Evolutionary conservation across 35 echinoderm and acorn worm genomes (phyloP), one percentile per base, ranked within the genome.

Genomic region (Patiria miniata): DNA sequence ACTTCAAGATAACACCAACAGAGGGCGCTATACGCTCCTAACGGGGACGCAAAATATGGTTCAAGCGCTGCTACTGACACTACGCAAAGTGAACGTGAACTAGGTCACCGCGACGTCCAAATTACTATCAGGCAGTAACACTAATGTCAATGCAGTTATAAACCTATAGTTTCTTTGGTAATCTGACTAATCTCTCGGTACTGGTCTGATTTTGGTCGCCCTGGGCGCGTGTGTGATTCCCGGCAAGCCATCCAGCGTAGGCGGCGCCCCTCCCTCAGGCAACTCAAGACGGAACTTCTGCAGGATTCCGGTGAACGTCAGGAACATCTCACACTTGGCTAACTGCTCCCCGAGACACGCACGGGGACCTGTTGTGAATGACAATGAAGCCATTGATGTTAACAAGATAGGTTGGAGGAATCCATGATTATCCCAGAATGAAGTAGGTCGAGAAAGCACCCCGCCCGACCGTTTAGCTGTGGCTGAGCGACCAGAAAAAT

Each of bases 341-440:
- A 87, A 19, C 85, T 87, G 85, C 39, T 87, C 68, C 12, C 85
- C 85, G 34, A 87, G 47, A 26, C 85, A 87, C 15, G 77, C 69
- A 15, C 85, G 65, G 55, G 26, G 85, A 52, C 85, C 85, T 87
- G 85, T 29, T n/a, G 4, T 47, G 42, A 47, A 47, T 47, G 4
- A 47, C 42, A 47, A n/a, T n/a, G n/a, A n/a, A n/a, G n/a, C n/a
- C n/a, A n/a, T 12, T 12, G 42, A 47, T 12, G 12, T 47, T 4
- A 47, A 47, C 42, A 6, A 6, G 12, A 6, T 12, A 47, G 42
- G 12, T 47, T 47, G 42, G 42, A 47, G 42, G 42, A 47, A 47
- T 47, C 42, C 4, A 47, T 47, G 12, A 12, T 47, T 12, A 47
- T 4, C 4, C 42, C 4, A 47, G 42, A 81, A 81, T 1, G 56